These are phyloP conservation scores for Drosophila ezoana DNA, from an alignment of 2,888 invertebrate genomes.

Conservation along the genomic window DNA sequence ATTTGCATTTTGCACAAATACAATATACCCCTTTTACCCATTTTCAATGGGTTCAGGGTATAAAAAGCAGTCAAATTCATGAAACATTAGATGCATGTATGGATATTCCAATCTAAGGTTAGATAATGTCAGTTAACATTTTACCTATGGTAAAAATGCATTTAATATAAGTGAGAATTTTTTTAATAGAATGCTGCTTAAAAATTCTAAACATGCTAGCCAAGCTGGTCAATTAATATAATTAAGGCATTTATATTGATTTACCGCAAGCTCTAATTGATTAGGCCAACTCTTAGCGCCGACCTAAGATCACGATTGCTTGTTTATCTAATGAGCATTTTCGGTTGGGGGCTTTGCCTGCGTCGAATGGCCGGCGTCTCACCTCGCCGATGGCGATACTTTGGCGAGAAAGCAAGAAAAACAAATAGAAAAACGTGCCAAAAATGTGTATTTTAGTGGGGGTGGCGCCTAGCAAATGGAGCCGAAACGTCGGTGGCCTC, in stretches of 20 bases:
- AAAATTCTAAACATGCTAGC: conserved; percentile 16
- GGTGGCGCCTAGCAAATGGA: conserved; percentile 64
- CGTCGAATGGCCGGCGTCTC: conserved; percentile 23
- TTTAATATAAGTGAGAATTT: conserved; percentile 34
- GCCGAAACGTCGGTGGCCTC: conserved; percentile 61
- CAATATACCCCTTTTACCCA: no score
- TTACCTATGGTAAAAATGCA: conserved; percentile 7
- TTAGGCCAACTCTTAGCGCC: conserved; percentile 43
- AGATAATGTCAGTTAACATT: conserved; percentile 13
- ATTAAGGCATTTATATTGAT: conserved; percentile 31
- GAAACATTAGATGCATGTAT: neutral
- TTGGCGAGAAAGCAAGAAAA: conserved; percentile 63
- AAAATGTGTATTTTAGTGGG: conserved; percentile 49
- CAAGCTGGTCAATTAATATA: conserved; percentile 36
- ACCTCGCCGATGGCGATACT: conserved; percentile 64
- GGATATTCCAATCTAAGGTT: neutral
- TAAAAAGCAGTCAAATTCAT: neutral
- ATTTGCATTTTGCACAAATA: no score
- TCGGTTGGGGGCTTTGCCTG: conserved; percentile 44
- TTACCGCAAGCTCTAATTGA: conserved; percentile 48
- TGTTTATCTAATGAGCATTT: conserved; percentile 33
- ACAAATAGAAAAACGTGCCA: conserved; percentile 61
- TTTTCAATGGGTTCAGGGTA: no score
- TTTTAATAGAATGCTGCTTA: conserved; percentile 10
- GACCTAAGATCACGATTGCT: conserved; percentile 51